These are phyloP conservation scores for Montipora cactus DNA, from an alignment of 64 coral and sea anemone species.

Conservation along the genomic window DNA sequence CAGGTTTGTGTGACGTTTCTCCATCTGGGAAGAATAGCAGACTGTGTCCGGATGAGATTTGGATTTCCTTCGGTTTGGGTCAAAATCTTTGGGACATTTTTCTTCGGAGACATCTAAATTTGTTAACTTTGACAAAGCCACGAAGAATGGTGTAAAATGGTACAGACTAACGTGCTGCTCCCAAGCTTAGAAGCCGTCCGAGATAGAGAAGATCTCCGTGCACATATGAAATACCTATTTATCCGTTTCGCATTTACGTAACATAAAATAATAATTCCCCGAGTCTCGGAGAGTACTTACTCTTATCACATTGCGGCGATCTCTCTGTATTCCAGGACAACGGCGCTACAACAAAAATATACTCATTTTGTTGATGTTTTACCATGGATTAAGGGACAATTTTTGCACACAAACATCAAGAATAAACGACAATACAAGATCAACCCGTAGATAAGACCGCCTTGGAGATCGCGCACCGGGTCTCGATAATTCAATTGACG, in stretches of 20 bases:
- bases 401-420: background rate
- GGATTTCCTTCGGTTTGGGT: too few relatives aligned
- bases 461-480: too few relatives aligned
- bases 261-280: background rate
- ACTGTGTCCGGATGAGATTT: too few relatives aligned
- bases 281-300: background rate
- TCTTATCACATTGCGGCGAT: slow-evolving; percentile 22
- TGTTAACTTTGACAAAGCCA: background rate
- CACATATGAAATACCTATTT: background rate
- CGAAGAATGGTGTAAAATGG: too few relatives aligned
- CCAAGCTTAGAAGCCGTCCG: background rate
- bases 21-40: too few relatives aligned
- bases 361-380: background rate
- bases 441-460: background rate
- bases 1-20: too few relatives aligned
- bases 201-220: background rate
- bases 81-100: too few relatives aligned
- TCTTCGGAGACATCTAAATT: background rate
- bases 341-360: background rate
- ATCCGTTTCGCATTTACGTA: background rate
- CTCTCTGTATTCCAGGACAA: background rate
- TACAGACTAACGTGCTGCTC: too few relatives aligned
- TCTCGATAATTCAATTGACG: background rate
- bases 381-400: background rate
- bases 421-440: background rate